These are phyloP conservation scores for Drosophila macrothrix DNA, from an alignment of 2,888 invertebrate genomes.

Conservation along the genomic window DNA sequence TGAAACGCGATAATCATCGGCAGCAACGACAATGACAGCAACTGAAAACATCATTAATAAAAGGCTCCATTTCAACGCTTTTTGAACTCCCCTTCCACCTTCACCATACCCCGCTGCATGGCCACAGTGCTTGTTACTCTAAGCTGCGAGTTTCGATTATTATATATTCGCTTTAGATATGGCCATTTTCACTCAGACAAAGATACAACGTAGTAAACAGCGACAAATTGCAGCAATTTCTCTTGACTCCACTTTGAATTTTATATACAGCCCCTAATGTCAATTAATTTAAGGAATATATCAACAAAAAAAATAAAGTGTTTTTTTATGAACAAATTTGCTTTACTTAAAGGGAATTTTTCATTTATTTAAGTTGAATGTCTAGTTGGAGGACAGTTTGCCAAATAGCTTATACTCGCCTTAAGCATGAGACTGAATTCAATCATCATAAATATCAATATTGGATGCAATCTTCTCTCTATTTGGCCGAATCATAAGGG, in stretches of 20 bases:
- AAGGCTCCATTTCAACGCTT: conserved; percentile 32
- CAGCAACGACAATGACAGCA: conserved; percentile 27
- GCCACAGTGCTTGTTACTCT: background rate
- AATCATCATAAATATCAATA: background rate
- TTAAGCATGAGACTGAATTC: background rate
- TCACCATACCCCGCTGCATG: background rate
- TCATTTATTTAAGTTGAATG: background rate
- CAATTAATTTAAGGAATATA: background rate
- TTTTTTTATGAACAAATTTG: background rate
- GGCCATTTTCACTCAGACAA: background rate
- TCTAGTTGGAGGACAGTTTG: background rate
- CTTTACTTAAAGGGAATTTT: background rate
- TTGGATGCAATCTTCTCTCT: background rate
- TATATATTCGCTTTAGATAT: conserved; percentile 16
- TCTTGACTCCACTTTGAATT: background rate
- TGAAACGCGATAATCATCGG: conserved; percentile 49
- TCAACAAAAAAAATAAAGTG: background rate
- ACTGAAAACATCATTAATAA: conserved; percentile 55
- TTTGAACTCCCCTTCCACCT: background rate
- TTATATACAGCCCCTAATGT: background rate
- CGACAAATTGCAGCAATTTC: background rate
- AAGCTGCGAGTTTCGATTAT: conserved; percentile 3
- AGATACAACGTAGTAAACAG: background rate
- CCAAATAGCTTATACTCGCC: background rate
- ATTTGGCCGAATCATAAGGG: background rate